These are phyloP conservation scores for Prochilodus magdalenae DNA, from an alignment of 2,113 vertebrate species.

Conservation along the genomic window DNA sequence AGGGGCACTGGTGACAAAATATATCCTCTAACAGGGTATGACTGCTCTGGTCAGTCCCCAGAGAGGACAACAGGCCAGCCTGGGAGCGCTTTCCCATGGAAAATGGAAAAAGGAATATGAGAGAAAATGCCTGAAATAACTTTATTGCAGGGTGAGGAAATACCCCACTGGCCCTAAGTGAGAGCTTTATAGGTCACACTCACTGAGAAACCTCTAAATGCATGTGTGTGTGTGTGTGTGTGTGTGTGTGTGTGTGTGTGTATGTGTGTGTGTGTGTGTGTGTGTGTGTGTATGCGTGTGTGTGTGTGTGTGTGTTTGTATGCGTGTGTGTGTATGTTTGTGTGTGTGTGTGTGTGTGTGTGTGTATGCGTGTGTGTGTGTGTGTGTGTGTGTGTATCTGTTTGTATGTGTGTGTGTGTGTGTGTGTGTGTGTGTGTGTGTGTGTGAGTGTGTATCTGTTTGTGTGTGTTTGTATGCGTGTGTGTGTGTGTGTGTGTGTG, in stretches of 20 bases:
- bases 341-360: slow-evolving; percentile 15
- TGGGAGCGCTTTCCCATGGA: slow-evolving; percentile 42
- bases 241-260: slow-evolving; percentile 24
- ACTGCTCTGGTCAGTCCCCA: background rate
- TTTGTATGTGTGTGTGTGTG: slow-evolving; percentile 14
- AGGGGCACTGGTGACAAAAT: slow-evolving; percentile 2
- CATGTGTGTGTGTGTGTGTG: slow-evolving; percentile 19
- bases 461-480: slow-evolving; percentile 21
- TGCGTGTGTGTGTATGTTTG: slow-evolving; percentile 20
- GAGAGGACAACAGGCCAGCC: background rate
- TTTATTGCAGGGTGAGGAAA: slow-evolving; percentile 58
- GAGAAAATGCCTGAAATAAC: slow-evolving; percentile 40
- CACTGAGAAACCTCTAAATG: slow-evolving; percentile 41
- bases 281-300: slow-evolving; percentile 25
- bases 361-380: slow-evolving; percentile 27
- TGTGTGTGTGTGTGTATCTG: no score
- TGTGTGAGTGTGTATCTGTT: no score
- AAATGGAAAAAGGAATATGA: slow-evolving; percentile 36
- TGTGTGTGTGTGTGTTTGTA: slow-evolving; percentile 19
- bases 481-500: slow-evolving; percentile 23
- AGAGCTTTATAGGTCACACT: slow-evolving; percentile 47
- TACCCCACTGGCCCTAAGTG: slow-evolving; percentile 34
- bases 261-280: slow-evolving; percentile 21
- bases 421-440: slow-evolving; percentile 24
- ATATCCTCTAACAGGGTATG: background rate